Conservation (phyloP, 1,140 invertebrate genomes). For the Cheumatopsyche charites region DNA sequence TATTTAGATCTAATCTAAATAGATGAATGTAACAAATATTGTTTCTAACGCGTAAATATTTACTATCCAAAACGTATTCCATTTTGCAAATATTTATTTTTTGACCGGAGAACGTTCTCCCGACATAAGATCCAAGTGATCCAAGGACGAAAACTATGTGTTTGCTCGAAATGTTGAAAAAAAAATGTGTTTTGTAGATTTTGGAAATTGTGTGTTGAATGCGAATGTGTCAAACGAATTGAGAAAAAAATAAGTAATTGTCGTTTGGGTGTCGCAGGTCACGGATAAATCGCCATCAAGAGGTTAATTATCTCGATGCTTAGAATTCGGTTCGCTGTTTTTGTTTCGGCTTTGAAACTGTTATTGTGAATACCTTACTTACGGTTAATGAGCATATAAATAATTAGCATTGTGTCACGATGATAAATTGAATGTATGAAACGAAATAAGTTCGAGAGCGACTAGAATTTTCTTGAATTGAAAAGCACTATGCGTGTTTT, state of each 20-base stretch:
- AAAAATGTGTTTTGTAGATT: neutral
- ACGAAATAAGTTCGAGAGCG: too few species aligned
- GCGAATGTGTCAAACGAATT: too few species aligned
- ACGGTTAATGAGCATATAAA: too few species aligned
- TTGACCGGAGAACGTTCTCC: neutral
- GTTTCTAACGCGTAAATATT: slow-evolving; percentile 10
- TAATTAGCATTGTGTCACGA: too few species aligned
- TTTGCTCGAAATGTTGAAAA: neutral
- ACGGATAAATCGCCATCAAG: slow-evolving; percentile 13
- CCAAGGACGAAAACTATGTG: neutral
- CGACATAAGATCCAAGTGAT: neutral
- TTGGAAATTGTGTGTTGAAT: neutral
- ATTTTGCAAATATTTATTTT: slow-evolving; percentile 21
- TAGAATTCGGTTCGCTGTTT: neutral
- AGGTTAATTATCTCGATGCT: slow-evolving; percentile 15
- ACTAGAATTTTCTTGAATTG: too few species aligned
- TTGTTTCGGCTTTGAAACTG: too few species aligned
- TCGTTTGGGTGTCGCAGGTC: slow-evolving; percentile 2
- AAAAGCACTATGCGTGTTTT: too few species aligned
- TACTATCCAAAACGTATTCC: neutral
- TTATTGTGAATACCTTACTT: too few species aligned
- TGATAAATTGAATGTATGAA: too few species aligned
- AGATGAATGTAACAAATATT: neutral
- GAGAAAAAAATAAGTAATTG: neutral
- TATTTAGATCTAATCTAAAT: too few species aligned